phyloP scores from a whole-genome alignment of 1,140 invertebrate species.

The Drosophila varians region DNA sequence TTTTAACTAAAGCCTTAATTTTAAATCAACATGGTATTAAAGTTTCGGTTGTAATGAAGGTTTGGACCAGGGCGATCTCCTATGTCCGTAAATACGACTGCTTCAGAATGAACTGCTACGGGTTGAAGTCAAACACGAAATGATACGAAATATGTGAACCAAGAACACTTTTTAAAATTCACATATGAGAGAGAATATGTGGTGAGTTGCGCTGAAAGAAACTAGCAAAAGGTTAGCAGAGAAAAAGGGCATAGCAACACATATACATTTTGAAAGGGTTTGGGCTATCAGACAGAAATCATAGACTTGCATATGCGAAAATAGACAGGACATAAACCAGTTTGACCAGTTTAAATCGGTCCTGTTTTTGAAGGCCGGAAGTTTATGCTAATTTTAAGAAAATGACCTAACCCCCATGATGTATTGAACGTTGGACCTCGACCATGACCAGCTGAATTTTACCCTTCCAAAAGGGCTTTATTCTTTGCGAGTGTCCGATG shows the following conservation, averaged over 20 bases:
- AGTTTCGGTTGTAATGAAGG: no score
- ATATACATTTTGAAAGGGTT: slow-evolving; percentile 3
- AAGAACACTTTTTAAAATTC: neutral
- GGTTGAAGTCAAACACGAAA: slow-evolving; percentile 8
- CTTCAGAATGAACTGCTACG: slow-evolving; percentile 9
- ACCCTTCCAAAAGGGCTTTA: slow-evolving; percentile 5
- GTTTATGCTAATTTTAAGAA: slow-evolving; percentile 35
- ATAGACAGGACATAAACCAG: slow-evolving; percentile 16
- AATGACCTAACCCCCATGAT: slow-evolving; percentile 38
- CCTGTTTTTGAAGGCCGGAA: slow-evolving; percentile 16
- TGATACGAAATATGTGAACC: neutral
- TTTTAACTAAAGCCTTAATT: no score
- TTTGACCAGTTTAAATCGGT: slow-evolving; percentile 34
- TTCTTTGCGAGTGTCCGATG: slow-evolving; percentile 21
- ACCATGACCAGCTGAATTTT: slow-evolving; percentile 11
- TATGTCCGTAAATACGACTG: neutral
- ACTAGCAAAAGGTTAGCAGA: slow-evolving; percentile 1
- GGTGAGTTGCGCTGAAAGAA: slow-evolving; percentile 29
- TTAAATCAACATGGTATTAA: no score
- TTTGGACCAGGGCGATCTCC: no score
- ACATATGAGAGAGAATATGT: slow-evolving; percentile 46
- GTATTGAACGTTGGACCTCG: slow-evolving; percentile 12
- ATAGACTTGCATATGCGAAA: slow-evolving; percentile 9
- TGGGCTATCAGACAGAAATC: neutral
- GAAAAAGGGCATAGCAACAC: neutral